These are phyloP conservation scores for Patiria miniata DNA, from an alignment of 35 echinoderm and acorn worm genomes.

Conservation along the genomic window DNA sequence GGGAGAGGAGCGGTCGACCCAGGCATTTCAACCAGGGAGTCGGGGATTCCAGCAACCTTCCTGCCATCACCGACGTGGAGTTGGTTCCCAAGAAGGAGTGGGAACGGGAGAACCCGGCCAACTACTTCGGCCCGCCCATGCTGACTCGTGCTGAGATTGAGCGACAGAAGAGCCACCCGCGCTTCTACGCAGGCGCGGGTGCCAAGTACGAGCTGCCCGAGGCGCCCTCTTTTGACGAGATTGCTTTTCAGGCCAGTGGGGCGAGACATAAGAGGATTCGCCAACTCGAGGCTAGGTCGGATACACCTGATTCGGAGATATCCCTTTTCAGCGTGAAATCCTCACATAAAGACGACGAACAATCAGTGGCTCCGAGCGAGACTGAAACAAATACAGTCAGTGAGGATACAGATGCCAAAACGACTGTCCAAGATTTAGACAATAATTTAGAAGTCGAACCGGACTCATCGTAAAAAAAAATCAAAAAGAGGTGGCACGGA, in stretches of 20 bases:
- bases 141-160: constrained; percentile 64
- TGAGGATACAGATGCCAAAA: too few species aligned
- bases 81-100: constrained; percentile 51
- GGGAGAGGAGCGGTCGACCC: not conserved
- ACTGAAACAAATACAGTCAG: too few species aligned
- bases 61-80: constrained; percentile 55
- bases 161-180: constrained; percentile 70
- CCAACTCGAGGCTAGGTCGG: not conserved
- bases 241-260: constrained; percentile 10
- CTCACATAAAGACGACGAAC: not conserved
- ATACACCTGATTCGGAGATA: not conserved
- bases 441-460: too few species aligned
- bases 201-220: constrained; percentile 72
- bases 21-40: not conserved
- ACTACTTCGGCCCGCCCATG: constrained; percentile 70
- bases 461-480: too few species aligned
- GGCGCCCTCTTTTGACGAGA: constrained; percentile 45
- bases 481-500: too few species aligned
- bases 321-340: not conserved
- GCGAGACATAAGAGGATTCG: constrained; percentile 12
- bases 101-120: constrained; percentile 70
- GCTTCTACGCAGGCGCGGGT: constrained; percentile 76
- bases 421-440: too few species aligned
- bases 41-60: not conserved
- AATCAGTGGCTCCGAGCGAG: too few species aligned